Evolutionary conservation across 2,888 invertebrate species (phyloP).

Genomic region (Ecliptopera silaceata): DNA sequence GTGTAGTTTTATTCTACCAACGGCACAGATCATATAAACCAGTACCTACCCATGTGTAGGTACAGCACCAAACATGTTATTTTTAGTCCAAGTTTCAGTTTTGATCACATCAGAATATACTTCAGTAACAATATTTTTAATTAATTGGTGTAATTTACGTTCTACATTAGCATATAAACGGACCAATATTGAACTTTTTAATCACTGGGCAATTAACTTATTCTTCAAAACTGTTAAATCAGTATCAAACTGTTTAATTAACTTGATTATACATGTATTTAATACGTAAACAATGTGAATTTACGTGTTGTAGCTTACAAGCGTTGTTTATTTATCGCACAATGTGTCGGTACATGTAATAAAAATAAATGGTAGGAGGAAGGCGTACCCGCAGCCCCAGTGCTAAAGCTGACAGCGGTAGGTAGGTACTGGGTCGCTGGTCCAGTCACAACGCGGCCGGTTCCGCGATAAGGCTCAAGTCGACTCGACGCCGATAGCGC

Average conservation of each 20-base stretch:
- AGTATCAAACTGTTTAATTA: neutral
- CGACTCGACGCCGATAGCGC: constrained; percentile 43
- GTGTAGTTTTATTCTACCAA: constrained; percentile 12
- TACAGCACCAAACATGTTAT: no score
- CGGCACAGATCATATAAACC: no score
- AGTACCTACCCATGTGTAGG: no score
- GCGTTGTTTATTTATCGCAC: constrained; percentile 65
- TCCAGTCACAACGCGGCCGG: constrained; percentile 56
- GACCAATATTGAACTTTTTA: neutral
- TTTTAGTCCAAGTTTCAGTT: no score
- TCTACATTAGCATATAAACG: no score
- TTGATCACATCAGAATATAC: no score
- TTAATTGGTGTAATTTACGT: no score
- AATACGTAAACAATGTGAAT: neutral
- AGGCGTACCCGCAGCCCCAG: constrained; percentile 60
- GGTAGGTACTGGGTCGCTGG: constrained; percentile 44
- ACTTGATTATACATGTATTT: neutral
- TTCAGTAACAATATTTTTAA: no score
- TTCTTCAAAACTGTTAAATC: constrained; percentile 1
- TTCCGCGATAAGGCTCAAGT: constrained; percentile 61
- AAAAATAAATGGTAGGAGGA: constrained; percentile 54
- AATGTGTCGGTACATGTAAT: constrained; percentile 59
- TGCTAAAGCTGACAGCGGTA: constrained; percentile 49
- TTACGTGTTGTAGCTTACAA: constrained; percentile 14
- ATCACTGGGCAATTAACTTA: neutral